Percentiles rank a stretch among this genome's conserved stretches.
Conservation (phyloP, 1,140 invertebrate species). For the Heliothis subflexa region DNA sequence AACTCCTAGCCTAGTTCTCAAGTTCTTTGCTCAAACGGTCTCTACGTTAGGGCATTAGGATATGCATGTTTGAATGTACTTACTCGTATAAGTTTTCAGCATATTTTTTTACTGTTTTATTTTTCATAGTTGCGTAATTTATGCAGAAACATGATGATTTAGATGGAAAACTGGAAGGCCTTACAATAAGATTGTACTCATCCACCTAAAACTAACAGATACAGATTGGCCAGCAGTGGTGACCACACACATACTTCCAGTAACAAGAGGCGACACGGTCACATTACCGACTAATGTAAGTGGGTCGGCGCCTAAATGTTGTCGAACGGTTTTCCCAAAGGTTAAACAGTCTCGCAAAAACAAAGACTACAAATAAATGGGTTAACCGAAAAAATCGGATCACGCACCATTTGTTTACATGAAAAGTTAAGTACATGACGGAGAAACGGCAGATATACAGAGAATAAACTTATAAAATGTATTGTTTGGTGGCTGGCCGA, state of each 20-base stretch:
- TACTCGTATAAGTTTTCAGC: too few relatives aligned
- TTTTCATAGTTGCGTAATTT: too few relatives aligned
- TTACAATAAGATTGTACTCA: too few relatives aligned
- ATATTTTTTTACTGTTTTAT: too few relatives aligned
- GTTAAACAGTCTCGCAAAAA: constrained; percentile 4
- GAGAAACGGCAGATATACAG: neutral
- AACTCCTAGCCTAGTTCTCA: constrained; percentile 27
- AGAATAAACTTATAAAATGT: constrained; percentile 19
- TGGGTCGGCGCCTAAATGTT: constrained; percentile 10
- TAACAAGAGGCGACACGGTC: neutral
- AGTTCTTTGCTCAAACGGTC: neutral
- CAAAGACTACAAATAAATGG: constrained; percentile 14
- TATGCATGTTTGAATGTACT: neutral
- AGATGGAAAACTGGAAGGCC: too few relatives aligned
- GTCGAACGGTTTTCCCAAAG: neutral
- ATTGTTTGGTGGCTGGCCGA: neutral
- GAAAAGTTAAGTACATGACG: constrained; percentile 37
- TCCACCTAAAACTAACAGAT: too few relatives aligned
- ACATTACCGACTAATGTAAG: constrained; percentile 1
- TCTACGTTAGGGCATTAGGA: neutral
- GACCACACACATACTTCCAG: too few relatives aligned
- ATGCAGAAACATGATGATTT: neutral
- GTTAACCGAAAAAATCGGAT: constrained; percentile 10
- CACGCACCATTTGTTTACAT: constrained; percentile 42
- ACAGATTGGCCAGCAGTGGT: too few relatives aligned